phyloP scores from a whole-genome alignment of 2,113 vertebrate species.

The Trichomycterus rosablanca region DNA sequence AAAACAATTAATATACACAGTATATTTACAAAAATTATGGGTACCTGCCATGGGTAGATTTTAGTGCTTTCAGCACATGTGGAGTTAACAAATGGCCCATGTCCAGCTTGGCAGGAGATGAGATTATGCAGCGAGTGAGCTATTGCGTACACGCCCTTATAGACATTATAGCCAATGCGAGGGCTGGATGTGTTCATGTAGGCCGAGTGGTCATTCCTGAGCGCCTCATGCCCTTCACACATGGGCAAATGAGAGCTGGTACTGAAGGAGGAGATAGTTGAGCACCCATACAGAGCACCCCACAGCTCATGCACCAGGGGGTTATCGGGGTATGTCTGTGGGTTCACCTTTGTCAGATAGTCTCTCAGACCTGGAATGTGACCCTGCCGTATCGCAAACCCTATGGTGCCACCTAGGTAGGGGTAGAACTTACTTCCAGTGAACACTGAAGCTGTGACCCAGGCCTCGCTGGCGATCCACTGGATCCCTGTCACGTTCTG shows the following conservation, averaged over 20 bases:
- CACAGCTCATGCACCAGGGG: slow-evolving; percentile 61
- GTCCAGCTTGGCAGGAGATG: slow-evolving; percentile 54
- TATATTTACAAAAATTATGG: not conserved
- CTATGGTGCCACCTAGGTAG: slow-evolving; percentile 65
- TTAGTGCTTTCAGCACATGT: slow-evolving; percentile 60
- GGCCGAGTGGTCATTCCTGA: slow-evolving; percentile 51
- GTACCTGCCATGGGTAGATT: slow-evolving; percentile 68
- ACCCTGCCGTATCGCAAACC: slow-evolving; percentile 64
- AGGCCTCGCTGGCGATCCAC: slow-evolving; percentile 71
- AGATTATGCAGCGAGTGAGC: slow-evolving; percentile 68
- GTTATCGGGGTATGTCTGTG: slow-evolving; percentile 55
- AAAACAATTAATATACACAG: not conserved
- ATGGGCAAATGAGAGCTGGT: slow-evolving; percentile 26
- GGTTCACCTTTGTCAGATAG: slow-evolving; percentile 59
- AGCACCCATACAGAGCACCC: slow-evolving; percentile 63
- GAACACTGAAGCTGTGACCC: slow-evolving; percentile 65
- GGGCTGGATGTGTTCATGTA: slow-evolving; percentile 63
- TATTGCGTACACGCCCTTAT: slow-evolving; percentile 61
- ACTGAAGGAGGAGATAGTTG: slow-evolving; percentile 23
- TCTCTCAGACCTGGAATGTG: slow-evolving; percentile 54
- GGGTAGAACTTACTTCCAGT: slow-evolving; percentile 57
- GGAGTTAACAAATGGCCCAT: slow-evolving; percentile 61
- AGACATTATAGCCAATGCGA: slow-evolving; percentile 63
- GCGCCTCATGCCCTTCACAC: slow-evolving; percentile 57
- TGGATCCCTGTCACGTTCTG: slow-evolving; percentile 68